Evolutionary conservation across 1,140 invertebrate species (phyloP).

Genomic region (Daktulosphaira vitifoliae): DNA sequence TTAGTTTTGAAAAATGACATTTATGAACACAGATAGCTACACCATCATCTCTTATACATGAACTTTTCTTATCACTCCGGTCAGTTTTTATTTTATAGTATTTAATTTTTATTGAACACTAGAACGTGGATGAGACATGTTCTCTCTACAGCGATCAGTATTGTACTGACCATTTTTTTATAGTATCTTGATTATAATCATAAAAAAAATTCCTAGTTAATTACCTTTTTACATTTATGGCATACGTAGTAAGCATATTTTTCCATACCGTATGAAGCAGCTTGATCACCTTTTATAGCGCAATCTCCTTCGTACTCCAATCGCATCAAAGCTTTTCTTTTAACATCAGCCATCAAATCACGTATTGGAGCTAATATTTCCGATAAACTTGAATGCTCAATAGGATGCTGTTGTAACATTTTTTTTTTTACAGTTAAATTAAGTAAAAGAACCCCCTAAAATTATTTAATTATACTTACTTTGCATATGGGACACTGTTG

Average conservation of each 20-base stretch:
- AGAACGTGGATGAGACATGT: too few species aligned
- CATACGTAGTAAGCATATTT: slow-evolving; percentile 98
- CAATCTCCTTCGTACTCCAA: slow-evolving; percentile 89
- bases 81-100: too few species aligned
- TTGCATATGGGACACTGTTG: slow-evolving; percentile 95
- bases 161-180: too few species aligned
- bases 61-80: too few species aligned
- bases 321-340: slow-evolving; percentile 87
- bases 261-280: slow-evolving; percentile 87
- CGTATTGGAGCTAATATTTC: slow-evolving; percentile 72
- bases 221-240: slow-evolving; percentile 88
- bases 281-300: slow-evolving; percentile 53
- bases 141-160: too few species aligned
- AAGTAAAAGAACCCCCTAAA: too few species aligned
- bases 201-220: neutral
- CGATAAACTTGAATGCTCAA: slow-evolving; percentile 69
- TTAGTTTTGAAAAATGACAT: too few species aligned
- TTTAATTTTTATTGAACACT: too few species aligned
- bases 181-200: too few species aligned
- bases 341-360: slow-evolving; percentile 79
- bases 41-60: too few species aligned
- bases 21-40: too few species aligned
- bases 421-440: neutral
- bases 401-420: slow-evolving; percentile 58
- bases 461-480: slow-evolving; percentile 46